Base-by-base conservation (phyloP, 1,140 invertebrate genomes). In the Megathymus violae region DNA sequence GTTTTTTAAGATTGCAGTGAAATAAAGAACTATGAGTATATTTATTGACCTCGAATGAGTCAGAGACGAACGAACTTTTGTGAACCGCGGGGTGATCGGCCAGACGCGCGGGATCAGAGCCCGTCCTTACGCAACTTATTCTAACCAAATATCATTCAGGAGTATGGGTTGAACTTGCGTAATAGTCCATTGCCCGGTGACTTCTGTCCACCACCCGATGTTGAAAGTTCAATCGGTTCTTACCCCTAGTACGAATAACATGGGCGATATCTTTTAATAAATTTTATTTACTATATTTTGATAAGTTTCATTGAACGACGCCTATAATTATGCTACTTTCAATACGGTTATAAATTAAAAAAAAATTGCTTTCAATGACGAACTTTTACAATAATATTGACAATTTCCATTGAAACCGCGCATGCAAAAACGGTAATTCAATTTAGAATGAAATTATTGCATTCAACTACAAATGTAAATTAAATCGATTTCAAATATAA, bases 11-110 rank as follows among this genome's bases (percentile, higher is more conserved):
- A 9, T 27, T 14, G 27, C 11, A 25, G 50, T 40, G n/a, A 52
- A 52, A 38, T 52, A 40, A 52, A 52, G 38, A 40, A 17, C 34
- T 40, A 54, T 54, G 50, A 11, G 17, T 36, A 9, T 59, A 50
- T 59, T 51, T 41, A 51, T 52, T 60, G 48, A 65, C 48, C 56
- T 51, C 17, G 40, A 58, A 11, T 46, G 47, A 65, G 56, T 60
- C 46, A 48, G 50, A 76, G 79, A 70, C 76, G 72, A 82, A 82
- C 67, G 82, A 71, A 72, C 80, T 72, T 68, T 54, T 66, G 70
- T 74, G 38, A 54, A 80, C 70, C 70, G n/a, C 70, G 71, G 74
- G 77, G 79, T 85, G 75, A 87, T 78, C 72, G 81, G 59, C 76
- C 79, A 77, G 75, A 68, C 62, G 48, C 62, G 48, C 46, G 47